Evolutionary conservation across 2,888 invertebrate genomes (phyloP).

Genomic region (Philereme vetulata): DNA sequence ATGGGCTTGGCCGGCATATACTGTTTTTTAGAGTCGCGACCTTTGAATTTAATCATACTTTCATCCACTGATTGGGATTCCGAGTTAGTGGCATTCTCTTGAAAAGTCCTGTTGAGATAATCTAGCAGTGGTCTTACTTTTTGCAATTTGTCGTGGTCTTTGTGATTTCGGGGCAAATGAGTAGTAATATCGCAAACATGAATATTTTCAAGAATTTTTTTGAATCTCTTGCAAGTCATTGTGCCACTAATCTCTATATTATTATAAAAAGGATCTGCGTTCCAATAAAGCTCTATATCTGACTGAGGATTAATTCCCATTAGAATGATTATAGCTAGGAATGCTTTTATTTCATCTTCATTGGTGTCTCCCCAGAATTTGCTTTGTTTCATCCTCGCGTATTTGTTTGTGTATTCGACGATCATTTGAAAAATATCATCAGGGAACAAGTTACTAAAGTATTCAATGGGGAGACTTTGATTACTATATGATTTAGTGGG

Average conservation of each 20-base stretch:
- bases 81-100: conserved; percentile 22
- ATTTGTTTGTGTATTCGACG: conserved; percentile 24
- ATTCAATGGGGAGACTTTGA: conserved; percentile 24
- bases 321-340: conserved; percentile 24
- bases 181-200: conserved; percentile 27
- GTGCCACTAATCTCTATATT: conserved; percentile 24
- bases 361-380: conserved; percentile 25
- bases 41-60: conserved; percentile 37
- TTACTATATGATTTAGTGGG: conserved; percentile 26
- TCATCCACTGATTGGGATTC: conserved; percentile 28
- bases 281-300: conserved; percentile 28
- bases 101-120: conserved; percentile 18
- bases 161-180: conserved; percentile 26
- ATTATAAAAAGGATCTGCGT: conserved; percentile 25
- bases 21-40: conserved; percentile 35
- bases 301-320: conserved; percentile 22
- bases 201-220: conserved; percentile 15
- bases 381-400: conserved; percentile 24
- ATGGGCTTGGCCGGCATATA: conserved; percentile 28
- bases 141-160: conserved; percentile 29
- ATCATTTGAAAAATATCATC: conserved; percentile 27
- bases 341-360: conserved; percentile 25
- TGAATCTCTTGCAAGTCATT: conserved; percentile 23
- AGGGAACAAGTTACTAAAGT: conserved; percentile 30
- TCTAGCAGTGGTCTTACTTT: conserved; percentile 28